These are phyloP conservation scores for Odocoileus hemionus DNA, from an alignment of 2,113 vertebrate genomes.

Conservation along the genomic window DNA sequence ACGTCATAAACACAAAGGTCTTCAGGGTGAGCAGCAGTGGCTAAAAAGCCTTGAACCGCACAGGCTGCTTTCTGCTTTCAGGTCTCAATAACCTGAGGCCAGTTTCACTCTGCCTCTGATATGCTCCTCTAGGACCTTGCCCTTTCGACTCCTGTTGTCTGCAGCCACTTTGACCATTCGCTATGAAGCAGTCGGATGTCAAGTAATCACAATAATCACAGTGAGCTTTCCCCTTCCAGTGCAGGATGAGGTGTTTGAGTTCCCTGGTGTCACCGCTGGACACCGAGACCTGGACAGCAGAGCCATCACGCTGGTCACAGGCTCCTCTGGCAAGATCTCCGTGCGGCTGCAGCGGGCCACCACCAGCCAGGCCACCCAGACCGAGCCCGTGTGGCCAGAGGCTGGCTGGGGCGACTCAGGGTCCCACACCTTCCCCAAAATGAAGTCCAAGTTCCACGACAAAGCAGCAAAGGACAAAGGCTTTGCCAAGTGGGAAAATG, in stretches of 20 bases:
- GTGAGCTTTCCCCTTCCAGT: slow-evolving; percentile 78
- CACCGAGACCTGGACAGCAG: slow-evolving; percentile 83
- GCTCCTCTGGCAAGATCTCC: slow-evolving; percentile 93
- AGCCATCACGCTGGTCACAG: slow-evolving; percentile 94
- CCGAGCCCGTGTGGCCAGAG: slow-evolving; percentile 92
- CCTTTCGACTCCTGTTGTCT: background rate
- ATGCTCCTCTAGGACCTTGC: background rate
- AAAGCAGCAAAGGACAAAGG: slow-evolving; percentile 91
- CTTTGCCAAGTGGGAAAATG: slow-evolving; percentile 93
- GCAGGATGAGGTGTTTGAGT: slow-evolving; percentile 94
- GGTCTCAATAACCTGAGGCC: background rate
- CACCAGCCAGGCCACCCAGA: slow-evolving; percentile 95
- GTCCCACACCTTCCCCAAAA: slow-evolving; percentile 97
- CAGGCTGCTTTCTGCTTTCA: background rate
- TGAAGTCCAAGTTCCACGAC: slow-evolving; percentile 90
- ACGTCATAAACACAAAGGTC: background rate
- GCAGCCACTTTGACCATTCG: background rate
- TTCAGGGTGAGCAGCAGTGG: background rate
- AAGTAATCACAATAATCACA: background rate
- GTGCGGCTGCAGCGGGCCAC: slow-evolving; percentile 93
- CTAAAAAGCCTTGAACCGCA: background rate
- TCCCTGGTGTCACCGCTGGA: slow-evolving; percentile 82
- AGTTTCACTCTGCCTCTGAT: background rate
- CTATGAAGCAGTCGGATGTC: background rate
- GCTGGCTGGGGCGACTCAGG: slow-evolving; percentile 88